Base-by-base conservation (phyloP, 2,113 vertebrate genomes). In the Nasalis larvatus region DNA sequence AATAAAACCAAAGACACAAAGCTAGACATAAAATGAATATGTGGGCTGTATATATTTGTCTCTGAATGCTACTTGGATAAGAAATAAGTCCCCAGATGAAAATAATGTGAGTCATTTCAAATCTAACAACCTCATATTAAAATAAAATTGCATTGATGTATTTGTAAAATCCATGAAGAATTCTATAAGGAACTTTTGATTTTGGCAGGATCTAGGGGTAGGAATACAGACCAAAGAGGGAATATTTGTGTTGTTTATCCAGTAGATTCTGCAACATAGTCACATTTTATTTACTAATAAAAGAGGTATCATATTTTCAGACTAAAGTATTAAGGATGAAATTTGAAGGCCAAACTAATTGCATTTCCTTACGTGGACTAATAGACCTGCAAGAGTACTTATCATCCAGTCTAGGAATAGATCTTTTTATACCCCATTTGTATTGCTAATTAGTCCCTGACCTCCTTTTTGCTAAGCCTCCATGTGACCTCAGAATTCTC, bases 301-400 rank as follows among this genome's bases (percentile, higher is more conserved):
- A 98, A 98, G 93, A 96, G 45, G 78, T 87, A 89, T 88, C 76
- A 40, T 86, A 97, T 96, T 96, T 96, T 98, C 96, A 89, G 74
- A 63, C 54, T 94, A 96, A 96, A 97, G 54, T 74, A 93, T 80
- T 63, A 76, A 98, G 92, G 85, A 95, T 96, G 74, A 98, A 94
- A 98, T 95, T 97, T 88, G 96, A 91, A 97, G 89, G 73, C 86
- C 96, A 94, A 98, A 98, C 96, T 95, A 97, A 92, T 80, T 89
- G 96, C 66, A 96, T 32, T 69, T 97, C 54, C 23, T 68, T 95
- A 40, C 74, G 54, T 96, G 80, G 96, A 82, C 20, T 93, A 95
- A 76, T 83, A 87, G 68, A 86, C 82, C 35, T 87, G 30, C 42
- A 81, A 80, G 30, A 69, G 35, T 21, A 49, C 8, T 84, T 74